A percentile compares a stretch with the other conserved stretches of the same genome.
These are phyloP conservation scores for Drosophila pseudotakahashii DNA, from an alignment of 2,888 invertebrate genomes.

Conservation along the genomic window DNA sequence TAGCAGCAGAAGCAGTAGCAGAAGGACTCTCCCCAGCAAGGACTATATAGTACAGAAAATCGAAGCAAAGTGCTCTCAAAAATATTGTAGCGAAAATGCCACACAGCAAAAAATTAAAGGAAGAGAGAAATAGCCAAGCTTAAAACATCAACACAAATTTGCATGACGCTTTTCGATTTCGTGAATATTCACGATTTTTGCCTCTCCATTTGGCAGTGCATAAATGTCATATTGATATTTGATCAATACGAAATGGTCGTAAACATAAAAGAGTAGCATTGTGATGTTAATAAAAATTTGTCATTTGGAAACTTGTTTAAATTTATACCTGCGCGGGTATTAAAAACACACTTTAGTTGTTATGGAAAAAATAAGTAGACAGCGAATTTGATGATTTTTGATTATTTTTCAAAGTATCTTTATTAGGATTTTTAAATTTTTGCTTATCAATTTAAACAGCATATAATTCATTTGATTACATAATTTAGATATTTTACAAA, in stretches of 20 bases:
- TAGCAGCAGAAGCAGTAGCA: conserved; percentile 25
- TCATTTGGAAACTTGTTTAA: neutral
- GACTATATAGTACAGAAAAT: conserved; percentile 43
- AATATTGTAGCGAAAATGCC: conserved; percentile 31
- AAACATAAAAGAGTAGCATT: neutral
- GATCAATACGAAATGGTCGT: conserved; percentile 1
- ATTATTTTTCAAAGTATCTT: neutral
- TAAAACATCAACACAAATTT: conserved; percentile 8
- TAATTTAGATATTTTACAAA: too few species aligned
- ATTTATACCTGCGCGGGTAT: neutral
- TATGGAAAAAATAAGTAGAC: neutral
- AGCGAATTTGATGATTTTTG: neutral
- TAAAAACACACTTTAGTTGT: neutral
- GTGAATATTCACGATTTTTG: conserved; percentile 4
- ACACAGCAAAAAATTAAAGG: neutral
- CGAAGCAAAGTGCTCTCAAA: conserved; percentile 50
- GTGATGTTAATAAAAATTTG: conserved; percentile 1
- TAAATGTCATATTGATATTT: conserved; percentile 7
- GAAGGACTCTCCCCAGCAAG: neutral
- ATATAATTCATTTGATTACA: too few species aligned
- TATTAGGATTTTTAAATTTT: too few species aligned
- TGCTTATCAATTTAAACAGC: too few species aligned
- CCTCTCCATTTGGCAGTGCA: neutral
- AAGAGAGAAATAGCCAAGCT: neutral
- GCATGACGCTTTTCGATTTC: neutral